phyloP scores from a whole-genome alignment of 1,140 invertebrate genomes.

The Eciton burchellii region DNA sequence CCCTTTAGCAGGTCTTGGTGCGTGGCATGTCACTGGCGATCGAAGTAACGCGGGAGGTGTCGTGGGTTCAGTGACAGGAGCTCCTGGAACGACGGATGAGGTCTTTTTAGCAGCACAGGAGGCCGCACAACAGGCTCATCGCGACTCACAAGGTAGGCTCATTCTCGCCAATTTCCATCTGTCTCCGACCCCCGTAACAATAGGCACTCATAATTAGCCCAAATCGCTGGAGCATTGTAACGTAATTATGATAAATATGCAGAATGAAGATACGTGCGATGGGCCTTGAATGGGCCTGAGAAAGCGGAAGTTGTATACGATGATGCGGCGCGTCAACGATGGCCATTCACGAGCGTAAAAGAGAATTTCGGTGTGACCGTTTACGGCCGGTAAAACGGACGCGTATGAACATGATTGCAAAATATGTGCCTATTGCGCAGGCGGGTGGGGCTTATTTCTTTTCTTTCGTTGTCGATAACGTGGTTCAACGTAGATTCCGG shows the following conservation, averaged over 20 bases:
- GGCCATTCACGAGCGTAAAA: constrained; percentile 34
- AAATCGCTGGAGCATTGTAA: neutral
- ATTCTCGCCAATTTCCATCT: constrained; percentile 81
- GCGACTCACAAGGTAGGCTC: constrained; percentile 92
- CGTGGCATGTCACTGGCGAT: constrained; percentile 89
- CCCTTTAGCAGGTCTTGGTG: constrained; percentile 78
- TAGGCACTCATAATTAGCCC: constrained; percentile 76
- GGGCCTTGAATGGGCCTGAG: constrained; percentile 32
- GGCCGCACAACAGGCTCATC: constrained; percentile 89
- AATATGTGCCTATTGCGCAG: constrained; percentile 82
- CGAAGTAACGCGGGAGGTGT: constrained; percentile 87
- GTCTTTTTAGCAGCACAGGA: constrained; percentile 90
- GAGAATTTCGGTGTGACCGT: constrained; percentile 16
- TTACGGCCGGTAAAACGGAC: neutral
- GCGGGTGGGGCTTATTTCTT: constrained; percentile 75
- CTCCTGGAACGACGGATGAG: constrained; percentile 86
- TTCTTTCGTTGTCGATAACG: constrained; percentile 80
- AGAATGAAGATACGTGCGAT: constrained; percentile 13
- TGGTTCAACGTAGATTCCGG: constrained; percentile 82
- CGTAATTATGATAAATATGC: neutral
- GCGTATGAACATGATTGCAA: neutral
- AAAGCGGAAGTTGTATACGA: constrained; percentile 12
- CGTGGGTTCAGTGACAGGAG: constrained; percentile 80
- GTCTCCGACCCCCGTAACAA: constrained; percentile 81
- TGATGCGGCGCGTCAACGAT: constrained; percentile 25